phyloP scores from a whole-genome alignment of 1,140 invertebrate species.

The Apis florea region DNA sequence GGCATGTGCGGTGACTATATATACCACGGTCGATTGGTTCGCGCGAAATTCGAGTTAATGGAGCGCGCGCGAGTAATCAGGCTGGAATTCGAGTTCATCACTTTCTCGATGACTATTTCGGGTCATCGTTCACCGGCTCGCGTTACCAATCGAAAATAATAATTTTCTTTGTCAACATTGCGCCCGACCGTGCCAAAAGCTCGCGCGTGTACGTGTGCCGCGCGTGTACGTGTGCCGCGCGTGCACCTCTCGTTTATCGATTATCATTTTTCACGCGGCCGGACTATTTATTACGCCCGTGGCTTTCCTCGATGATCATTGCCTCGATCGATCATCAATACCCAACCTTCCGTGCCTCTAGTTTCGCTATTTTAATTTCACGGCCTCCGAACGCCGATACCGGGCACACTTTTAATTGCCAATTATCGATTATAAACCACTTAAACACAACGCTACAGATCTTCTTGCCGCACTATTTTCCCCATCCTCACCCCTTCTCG shows the following conservation, averaged over 20 bases:
- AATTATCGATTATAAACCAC: constrained; percentile 53
- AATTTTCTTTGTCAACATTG: constrained; percentile 56
- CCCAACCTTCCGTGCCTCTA: not conserved
- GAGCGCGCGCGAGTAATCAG: constrained; percentile 63
- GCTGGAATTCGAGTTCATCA: constrained; percentile 67
- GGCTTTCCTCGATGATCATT: constrained; percentile 36
- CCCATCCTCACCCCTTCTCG: not conserved
- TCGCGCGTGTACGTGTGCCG: not conserved
- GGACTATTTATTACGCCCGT: constrained; percentile 29
- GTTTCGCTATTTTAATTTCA: constrained; percentile 38
- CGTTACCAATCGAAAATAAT: constrained; percentile 65
- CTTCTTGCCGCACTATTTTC: not conserved
- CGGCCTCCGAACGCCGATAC: constrained; percentile 25
- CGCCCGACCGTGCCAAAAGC: not conserved
- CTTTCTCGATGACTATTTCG: constrained; percentile 67
- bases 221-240: not conserved
- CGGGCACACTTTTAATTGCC: constrained; percentile 47
- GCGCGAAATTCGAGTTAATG: constrained; percentile 68
- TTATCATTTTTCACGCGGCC: constrained; percentile 32
- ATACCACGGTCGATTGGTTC: constrained; percentile 62
- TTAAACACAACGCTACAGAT: constrained; percentile 31
- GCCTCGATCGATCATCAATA: constrained; percentile 18
- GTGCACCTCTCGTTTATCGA: constrained; percentile 22
- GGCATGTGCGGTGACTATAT: constrained; percentile 52
- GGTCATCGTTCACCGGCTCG: constrained; percentile 60